Conservation (phyloP, 1,140 invertebrate genomes). For the Temnothorax longispinosus region DNA sequence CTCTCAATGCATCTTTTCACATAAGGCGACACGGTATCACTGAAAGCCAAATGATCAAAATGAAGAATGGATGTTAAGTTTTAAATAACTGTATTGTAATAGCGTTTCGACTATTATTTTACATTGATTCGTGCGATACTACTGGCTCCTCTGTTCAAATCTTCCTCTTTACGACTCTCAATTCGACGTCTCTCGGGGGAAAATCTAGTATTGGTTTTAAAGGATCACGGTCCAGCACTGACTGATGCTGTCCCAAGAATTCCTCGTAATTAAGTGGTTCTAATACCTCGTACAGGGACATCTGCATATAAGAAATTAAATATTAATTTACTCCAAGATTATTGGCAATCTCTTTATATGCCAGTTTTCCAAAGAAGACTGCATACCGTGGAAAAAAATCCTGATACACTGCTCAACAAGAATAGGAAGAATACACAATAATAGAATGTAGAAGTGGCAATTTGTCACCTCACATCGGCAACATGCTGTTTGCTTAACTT, state of each 20-base stretch:
- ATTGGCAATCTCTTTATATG: background rate
- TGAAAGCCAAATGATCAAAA: slow-evolving; percentile 80
- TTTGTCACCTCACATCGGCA: slow-evolving; percentile 91
- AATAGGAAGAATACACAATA: slow-evolving; percentile 82
- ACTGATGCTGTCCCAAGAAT: slow-evolving; percentile 92
- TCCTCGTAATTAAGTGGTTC: slow-evolving; percentile 98
- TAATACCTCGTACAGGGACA: slow-evolving; percentile 92
- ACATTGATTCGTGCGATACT: slow-evolving; percentile 94
- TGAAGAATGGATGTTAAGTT: background rate
- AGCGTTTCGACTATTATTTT: slow-evolving; percentile 51
- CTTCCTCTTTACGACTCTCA: slow-evolving; percentile 92
- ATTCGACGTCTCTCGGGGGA: slow-evolving; percentile 93
- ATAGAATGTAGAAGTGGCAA: slow-evolving; percentile 86
- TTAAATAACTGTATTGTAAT: slow-evolving; percentile 4
- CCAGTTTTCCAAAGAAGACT: slow-evolving; percentile 51
- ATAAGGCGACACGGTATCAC: slow-evolving; percentile 91
- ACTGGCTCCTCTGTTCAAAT: slow-evolving; percentile 93
- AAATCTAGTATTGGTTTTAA: slow-evolving; percentile 92
- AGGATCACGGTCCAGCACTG: slow-evolving; percentile 92
- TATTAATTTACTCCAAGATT: slow-evolving; percentile 1
- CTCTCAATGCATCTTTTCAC: slow-evolving; percentile 94
- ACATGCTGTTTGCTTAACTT: slow-evolving; percentile 93
- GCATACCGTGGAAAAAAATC: slow-evolving; percentile 88
- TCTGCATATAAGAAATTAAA: slow-evolving; percentile 83
- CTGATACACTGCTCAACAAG: slow-evolving; percentile 84